A percentile compares a stretch with the other conserved stretches of the same genome.
phyloP scores from a whole-genome alignment of 2,113 vertebrate species.

The Salvelinus namaycush region DNA sequence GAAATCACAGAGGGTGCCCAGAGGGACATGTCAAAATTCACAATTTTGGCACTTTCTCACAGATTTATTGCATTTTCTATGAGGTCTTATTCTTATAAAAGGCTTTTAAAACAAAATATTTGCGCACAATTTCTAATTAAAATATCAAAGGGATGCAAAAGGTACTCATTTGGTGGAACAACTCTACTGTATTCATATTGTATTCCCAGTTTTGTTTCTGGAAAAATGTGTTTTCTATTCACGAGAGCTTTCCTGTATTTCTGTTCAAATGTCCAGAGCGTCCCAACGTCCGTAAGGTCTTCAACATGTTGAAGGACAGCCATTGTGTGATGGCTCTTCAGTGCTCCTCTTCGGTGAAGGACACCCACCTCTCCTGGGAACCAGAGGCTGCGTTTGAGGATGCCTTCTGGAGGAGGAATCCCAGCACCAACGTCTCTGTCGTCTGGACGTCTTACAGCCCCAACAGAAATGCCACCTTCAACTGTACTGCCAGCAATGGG shows the following conservation, averaged over 20 bases:
- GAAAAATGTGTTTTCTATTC: background rate
- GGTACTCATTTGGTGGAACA: no score
- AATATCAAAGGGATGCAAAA: no score
- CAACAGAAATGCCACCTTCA: background rate
- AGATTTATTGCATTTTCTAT: no score
- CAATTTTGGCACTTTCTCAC: no score
- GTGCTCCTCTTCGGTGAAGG: constrained; percentile 3
- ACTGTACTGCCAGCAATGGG: constrained; percentile 36
- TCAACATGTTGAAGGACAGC: rapidly evolving
- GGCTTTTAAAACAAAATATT: no score
- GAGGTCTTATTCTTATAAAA: no score
- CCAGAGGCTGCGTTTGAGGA: background rate
- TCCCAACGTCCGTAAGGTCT: rapidly evolving
- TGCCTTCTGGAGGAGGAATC: rapidly evolving
- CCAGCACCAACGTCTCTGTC: background rate
- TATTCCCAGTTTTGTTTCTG: background rate
- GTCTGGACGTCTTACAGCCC: constrained; percentile 8
- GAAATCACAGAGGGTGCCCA: no score
- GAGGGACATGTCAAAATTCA: no score
- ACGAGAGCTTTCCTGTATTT: background rate
- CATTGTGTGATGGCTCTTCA: constrained; percentile 4
- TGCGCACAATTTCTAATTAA: no score
- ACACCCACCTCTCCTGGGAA: constrained; percentile 15
- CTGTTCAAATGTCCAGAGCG: constrained; percentile 22
- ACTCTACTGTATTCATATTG: background rate